phyloP scores from a whole-genome alignment of 2,888 invertebrate species.

The Nymphalis polychloros region DNA sequence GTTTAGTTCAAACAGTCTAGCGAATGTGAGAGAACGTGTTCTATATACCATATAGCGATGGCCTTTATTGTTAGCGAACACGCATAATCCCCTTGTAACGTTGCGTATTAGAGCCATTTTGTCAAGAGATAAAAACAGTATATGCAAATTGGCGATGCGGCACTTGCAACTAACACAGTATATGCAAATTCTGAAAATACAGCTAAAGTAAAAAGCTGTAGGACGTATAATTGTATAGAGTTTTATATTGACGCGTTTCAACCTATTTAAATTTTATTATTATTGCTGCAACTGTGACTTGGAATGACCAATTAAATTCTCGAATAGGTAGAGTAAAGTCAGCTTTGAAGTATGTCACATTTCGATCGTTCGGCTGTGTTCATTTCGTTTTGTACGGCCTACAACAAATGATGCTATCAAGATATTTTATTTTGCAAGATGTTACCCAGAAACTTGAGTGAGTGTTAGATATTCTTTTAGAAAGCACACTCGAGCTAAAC shows the following conservation, averaged over 20 bases:
- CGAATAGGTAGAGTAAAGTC: neutral
- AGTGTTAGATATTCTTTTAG: no score
- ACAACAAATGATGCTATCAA: no score
- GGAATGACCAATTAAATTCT: conserved; percentile 4
- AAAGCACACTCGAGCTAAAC: no score
- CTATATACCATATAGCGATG: conserved; percentile 2
- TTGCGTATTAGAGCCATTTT: conserved; percentile 13
- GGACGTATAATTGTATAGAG: conserved; percentile 12
- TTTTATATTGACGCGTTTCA: conserved; percentile 17
- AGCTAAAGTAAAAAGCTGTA: conserved; percentile 12
- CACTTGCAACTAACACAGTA: conserved; percentile 12
- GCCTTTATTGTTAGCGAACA: conserved; percentile 8
- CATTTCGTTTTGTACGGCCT: no score
- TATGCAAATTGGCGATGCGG: conserved; percentile 9
- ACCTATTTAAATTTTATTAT: conserved; percentile 23
- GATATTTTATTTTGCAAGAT: no score
- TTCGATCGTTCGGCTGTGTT: neutral
- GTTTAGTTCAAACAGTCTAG: neutral
- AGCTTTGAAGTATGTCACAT: neutral
- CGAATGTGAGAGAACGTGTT: neutral
- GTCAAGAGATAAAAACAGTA: conserved; percentile 8
- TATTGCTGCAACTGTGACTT: conserved; percentile 11
- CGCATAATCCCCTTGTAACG: conserved; percentile 10
- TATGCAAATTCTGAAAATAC: conserved; percentile 23
- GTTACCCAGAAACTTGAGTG: no score